Percentiles rank a stretch among this genome's conserved stretches.
Evolutionary conservation across 1,140 invertebrate genomes (phyloP).

Genomic region (Panulirus ornatus): DNA sequence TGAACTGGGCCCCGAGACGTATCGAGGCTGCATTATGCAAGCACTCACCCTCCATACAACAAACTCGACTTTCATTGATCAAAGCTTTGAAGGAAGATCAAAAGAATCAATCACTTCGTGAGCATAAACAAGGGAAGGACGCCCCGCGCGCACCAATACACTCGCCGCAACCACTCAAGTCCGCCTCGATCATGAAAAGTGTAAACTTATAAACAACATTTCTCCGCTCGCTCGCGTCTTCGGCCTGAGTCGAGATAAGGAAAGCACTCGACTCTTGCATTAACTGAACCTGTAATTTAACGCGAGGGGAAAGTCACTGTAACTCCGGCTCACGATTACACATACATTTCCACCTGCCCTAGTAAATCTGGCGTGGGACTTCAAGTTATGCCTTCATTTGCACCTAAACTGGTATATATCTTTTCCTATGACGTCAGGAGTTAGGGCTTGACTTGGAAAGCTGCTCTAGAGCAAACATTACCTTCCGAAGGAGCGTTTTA

Average conservation of each 20-base stretch:
- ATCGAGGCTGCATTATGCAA: background rate
- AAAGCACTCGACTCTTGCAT: constrained; percentile 22
- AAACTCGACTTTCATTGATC: constrained; percentile 16
- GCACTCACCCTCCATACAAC: constrained; percentile 12
- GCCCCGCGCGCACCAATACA: constrained; percentile 29
- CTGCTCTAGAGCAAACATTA: no score
- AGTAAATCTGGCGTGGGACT: background rate
- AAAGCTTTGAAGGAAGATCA: constrained; percentile 16
- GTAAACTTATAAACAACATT: constrained; percentile 12
- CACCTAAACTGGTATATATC: background rate
- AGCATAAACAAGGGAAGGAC: constrained; percentile 22
- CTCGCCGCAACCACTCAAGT: constrained; percentile 20
- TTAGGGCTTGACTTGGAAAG: no score
- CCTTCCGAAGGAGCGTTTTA: no score
- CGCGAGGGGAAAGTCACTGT: background rate
- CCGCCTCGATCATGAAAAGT: background rate
- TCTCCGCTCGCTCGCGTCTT: background rate
- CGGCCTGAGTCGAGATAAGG: background rate
- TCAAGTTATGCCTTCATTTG: background rate
- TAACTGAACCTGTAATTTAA: background rate
- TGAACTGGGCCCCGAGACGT: background rate
- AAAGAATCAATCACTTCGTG: constrained; percentile 37
- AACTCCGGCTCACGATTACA: background rate
- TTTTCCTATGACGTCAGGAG: no score
- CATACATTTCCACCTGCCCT: background rate